Conservation (phyloP, 2,888 invertebrate species). For the Marasmarcha lunaedactyla region DNA sequence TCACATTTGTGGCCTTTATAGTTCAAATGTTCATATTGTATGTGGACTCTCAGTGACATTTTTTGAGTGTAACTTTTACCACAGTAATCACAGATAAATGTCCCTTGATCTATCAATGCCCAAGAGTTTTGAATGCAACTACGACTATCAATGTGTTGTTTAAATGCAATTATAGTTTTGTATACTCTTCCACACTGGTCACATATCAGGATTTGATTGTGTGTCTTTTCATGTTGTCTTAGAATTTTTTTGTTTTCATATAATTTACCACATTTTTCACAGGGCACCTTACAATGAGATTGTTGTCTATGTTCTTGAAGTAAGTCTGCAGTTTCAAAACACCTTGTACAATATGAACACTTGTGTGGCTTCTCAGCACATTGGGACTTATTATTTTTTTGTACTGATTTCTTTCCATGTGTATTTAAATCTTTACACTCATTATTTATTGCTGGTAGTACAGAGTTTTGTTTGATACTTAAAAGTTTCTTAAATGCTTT, state of each 20-base stretch:
- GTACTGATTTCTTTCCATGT: no score
- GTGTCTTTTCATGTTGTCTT: slow-evolving; percentile 37
- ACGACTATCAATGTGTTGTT: slow-evolving; percentile 37
- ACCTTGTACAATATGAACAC: slow-evolving; percentile 42
- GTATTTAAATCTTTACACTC: no score
- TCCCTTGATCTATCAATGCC: slow-evolving; percentile 34
- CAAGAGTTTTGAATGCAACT: slow-evolving; percentile 34
- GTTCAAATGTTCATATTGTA: slow-evolving; percentile 49
- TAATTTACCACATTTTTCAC: slow-evolving; percentile 40
- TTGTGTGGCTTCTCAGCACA: slow-evolving; percentile 13
- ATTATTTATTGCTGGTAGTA: no score
- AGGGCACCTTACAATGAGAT: slow-evolving; percentile 32
- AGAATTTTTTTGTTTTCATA: slow-evolving; percentile 34
- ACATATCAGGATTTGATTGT: slow-evolving; percentile 34
- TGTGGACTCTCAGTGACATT: slow-evolving; percentile 45
- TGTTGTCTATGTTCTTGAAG: slow-evolving; percentile 37
- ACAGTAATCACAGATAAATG: slow-evolving; percentile 48
- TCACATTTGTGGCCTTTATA: slow-evolving; percentile 33
- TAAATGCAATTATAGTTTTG: slow-evolving; percentile 38
- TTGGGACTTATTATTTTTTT: no score
- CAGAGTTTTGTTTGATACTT: no score
- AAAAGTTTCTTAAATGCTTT: no score
- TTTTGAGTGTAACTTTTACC: slow-evolving; percentile 51
- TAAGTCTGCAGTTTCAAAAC: slow-evolving; percentile 42
- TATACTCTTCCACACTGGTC: slow-evolving; percentile 44